These are phyloP conservation scores for Halichoerus grypus DNA, from an alignment of 2,113 vertebrate species.

Conservation along the genomic window DNA sequence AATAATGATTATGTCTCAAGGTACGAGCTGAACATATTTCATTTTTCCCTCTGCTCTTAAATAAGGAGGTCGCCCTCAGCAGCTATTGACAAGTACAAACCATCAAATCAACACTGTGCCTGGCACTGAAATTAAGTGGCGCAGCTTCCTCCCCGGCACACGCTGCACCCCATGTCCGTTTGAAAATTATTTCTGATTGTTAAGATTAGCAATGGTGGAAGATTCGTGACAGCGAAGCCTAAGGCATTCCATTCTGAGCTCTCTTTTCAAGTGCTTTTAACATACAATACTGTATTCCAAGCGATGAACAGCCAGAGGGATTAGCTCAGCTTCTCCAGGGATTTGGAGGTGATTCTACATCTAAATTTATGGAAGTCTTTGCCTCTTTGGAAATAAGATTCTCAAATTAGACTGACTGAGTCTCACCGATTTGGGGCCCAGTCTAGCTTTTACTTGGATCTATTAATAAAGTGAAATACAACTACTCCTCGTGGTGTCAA, in stretches of 20 bases:
- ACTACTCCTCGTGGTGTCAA: not conserved
- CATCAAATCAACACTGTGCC: not conserved
- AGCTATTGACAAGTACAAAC: not conserved
- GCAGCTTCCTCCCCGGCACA: not conserved
- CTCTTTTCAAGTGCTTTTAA: constrained; percentile 73
- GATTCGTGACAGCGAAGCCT: constrained; percentile 67
- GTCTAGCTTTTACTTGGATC: not conserved
- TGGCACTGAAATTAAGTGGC: constrained; percentile 29
- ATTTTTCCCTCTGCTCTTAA: constrained; percentile 21
- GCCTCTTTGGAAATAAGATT: constrained; percentile 12
- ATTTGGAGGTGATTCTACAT: constrained; percentile 70
- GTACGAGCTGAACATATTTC: constrained; percentile 26
- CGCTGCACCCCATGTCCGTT: not conserved
- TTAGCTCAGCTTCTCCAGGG: constrained; percentile 73
- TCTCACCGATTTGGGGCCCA: not conserved
- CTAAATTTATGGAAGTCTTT: constrained; percentile 36
- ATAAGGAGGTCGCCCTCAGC: not conserved
- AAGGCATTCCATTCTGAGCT: constrained; percentile 75
- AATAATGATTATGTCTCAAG: constrained; percentile 32
- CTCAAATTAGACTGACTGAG: not conserved
- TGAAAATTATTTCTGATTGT: constrained; percentile 77
- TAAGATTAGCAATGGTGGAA: constrained; percentile 81
- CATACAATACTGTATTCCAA: not conserved
- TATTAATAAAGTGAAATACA: not conserved
- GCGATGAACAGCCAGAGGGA: constrained; percentile 67